Evolutionary conservation across 2,113 vertebrate species (phyloP).

Genomic region (Pseudorhombus dupliciocellatus): DNA sequence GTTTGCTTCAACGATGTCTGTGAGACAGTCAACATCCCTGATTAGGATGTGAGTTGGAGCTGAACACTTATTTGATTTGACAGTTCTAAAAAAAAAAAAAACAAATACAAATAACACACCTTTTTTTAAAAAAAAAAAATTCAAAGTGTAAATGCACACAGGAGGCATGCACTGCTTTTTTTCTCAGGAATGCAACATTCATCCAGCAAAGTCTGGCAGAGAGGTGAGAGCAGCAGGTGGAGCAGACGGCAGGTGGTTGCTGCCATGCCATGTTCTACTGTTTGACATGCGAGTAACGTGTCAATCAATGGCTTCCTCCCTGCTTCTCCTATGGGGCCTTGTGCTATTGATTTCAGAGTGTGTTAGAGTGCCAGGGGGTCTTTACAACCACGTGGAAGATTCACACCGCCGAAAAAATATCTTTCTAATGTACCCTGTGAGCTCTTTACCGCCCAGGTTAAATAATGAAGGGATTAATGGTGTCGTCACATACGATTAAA

Average conservation of each 20-base stretch:
- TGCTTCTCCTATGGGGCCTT: conserved; percentile 73
- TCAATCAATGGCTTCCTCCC: conserved; percentile 81
- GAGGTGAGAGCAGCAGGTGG: conserved; percentile 70
- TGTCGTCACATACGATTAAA: conserved; percentile 12
- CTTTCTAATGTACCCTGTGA: conserved; percentile 19
- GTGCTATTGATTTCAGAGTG: conserved; percentile 78
- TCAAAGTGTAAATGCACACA: not conserved
- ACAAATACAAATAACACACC: not conserved
- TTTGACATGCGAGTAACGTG: conserved; percentile 77
- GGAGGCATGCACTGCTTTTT: not conserved
- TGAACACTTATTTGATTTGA: conserved; percentile 53
- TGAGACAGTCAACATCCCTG: conserved; percentile 18
- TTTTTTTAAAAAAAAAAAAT: not conserved
- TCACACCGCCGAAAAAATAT: conserved; percentile 59
- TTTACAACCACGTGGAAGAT: conserved; percentile 54
- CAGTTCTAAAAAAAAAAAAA: conserved; percentile 22
- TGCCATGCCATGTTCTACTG: conserved; percentile 74
- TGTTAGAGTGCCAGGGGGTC: conserved; percentile 73
- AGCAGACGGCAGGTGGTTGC: conserved; percentile 73
- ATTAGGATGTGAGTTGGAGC: conserved; percentile 56
- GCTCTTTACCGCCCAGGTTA: conserved; percentile 18
- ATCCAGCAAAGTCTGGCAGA: conserved; percentile 10
- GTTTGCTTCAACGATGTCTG: conserved; percentile 43
- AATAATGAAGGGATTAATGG: conserved; percentile 21
- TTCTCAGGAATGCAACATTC: not conserved